Evolutionary conservation across 2,113 vertebrate genomes (phyloP).

Genomic region (Prionailurus bengalensis): DNA sequence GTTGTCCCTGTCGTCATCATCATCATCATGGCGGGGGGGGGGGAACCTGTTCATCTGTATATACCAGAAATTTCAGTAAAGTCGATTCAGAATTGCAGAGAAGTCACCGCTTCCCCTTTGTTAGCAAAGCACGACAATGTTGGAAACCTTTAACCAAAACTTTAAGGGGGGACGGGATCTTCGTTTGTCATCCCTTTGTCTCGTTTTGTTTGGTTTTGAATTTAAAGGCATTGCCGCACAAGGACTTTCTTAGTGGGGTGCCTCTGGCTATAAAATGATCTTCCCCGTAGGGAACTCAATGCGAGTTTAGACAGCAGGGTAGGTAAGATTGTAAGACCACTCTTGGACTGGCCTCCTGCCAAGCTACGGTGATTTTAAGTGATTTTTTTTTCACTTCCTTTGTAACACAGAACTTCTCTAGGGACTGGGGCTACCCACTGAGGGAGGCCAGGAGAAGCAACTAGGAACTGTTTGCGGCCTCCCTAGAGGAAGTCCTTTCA

Average conservation of each 20-base stretch:
- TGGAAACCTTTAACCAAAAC: constrained; percentile 19
- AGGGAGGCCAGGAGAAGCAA: constrained; percentile 21
- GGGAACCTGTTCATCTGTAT: neutral
- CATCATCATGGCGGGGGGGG: neutral
- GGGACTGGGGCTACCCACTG: neutral
- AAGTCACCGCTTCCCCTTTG: constrained; percentile 23
- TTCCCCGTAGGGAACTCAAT: constrained; percentile 29
- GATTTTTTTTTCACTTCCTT: constrained; percentile 59
- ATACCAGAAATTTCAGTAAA: constrained; percentile 45
- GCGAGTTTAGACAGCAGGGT: constrained; percentile 39
- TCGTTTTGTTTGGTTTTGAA: neutral
- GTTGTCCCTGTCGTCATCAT: neutral
- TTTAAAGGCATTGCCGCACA: neutral
- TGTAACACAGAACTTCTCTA: constrained; percentile 45
- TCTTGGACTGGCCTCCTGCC: constrained; percentile 35
- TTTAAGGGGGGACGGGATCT: neutral
- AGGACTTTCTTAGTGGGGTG: neutral
- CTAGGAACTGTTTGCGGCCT: neutral
- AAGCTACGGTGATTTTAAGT: constrained; percentile 43
- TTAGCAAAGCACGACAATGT: neutral
- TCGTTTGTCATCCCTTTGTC: constrained; percentile 20
- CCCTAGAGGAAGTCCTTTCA: constrained; percentile 14
- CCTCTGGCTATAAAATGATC: neutral
- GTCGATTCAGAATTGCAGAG: neutral
- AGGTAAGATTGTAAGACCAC: neutral